Conservation (phyloP, 2,888 invertebrate species). For the Corythucha ciliata region DNA sequence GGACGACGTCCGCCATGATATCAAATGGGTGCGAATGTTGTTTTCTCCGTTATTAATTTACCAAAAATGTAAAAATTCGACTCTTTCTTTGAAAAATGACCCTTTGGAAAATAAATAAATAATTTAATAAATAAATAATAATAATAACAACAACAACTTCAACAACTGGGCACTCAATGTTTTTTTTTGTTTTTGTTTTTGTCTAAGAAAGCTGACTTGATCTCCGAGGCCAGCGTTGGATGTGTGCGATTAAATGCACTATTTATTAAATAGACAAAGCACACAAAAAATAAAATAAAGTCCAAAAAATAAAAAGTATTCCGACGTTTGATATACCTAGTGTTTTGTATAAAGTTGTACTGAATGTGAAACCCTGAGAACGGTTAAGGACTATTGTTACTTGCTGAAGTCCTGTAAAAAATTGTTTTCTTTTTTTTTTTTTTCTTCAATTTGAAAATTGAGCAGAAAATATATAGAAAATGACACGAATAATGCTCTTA, state of each 20-base stretch:
- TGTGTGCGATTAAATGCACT: no score
- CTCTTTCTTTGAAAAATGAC: no score
- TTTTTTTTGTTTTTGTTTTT: slow-evolving; percentile 4
- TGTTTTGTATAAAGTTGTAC: slow-evolving; percentile 33
- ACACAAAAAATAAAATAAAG: no score
- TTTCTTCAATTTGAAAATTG: slow-evolving; percentile 28
- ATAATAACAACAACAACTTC: slow-evolving; percentile 4
- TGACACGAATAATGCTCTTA: slow-evolving; percentile 34
- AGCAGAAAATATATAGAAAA: slow-evolving; percentile 32
- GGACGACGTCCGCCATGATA: slow-evolving; percentile 19
- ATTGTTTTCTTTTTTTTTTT: slow-evolving; percentile 22
- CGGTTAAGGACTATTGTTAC: slow-evolving; percentile 30
- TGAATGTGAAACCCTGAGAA: slow-evolving; percentile 34
- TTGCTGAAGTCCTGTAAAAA: slow-evolving; percentile 29
- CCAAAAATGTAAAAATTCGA: no score
- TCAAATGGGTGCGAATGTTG: no score
- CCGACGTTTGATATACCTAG: no score
- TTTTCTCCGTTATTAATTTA: no score
- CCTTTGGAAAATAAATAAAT: slow-evolving; percentile 19
- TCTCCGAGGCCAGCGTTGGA: slow-evolving; percentile 11
- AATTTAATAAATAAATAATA: slow-evolving; percentile 16
- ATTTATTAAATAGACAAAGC: no score
- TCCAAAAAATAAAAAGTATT: no score
- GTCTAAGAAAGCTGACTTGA: slow-evolving; percentile 14
- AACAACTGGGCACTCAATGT: neutral